Base-by-base conservation (phyloP, 2,888 invertebrate species). In the Temnothorax unifasciatus region DNA sequence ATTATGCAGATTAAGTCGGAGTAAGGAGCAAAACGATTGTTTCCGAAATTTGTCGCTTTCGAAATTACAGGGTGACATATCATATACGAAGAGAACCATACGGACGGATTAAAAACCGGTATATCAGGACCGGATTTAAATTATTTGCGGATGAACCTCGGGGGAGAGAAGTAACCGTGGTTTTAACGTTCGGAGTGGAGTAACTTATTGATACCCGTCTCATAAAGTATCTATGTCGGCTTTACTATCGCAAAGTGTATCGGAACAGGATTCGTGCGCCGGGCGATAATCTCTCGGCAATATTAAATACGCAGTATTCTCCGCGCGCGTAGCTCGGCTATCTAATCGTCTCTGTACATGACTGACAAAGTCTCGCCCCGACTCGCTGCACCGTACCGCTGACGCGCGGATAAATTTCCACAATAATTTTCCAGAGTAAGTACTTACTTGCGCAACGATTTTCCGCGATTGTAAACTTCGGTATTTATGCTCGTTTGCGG, bases 291-390 rank as follows among this genome's bases (percentile, higher is more conserved):
- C 88, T 90, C 88, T 88, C 85, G 75, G 68, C 86, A 86, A 87
- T 86, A 82, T 90, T 90, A 86, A 87, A 84, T 81, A 86, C 90
- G 90, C 87, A 87, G 84, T 88, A 85, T 74, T 84, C 83, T 85
- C 54, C 77, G 29, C 29, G 29, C 29, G 29, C 29, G 73, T 74
- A 82, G 34, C 84, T 73, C 75, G 83, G 85, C 76, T 90, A 88
- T 90, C 90, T 90, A 88, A 90, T 90, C 90, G 86, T 90, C 90
- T 68, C 29, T 15, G 44, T 88, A n/a, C n/a, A 85, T 87, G 84
- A 79, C 52, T 47, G 83, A 86, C 75, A 84, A 18, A 47, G 74
- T 88, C 61, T 47, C 82, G 79, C 61, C 84, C 71, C 75, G 74
- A 83, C 71, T 83, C 83, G 52, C 69, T 57, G 47, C 84, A 73